These are phyloP conservation scores for Hymenopus coronatus DNA, from an alignment of 2,888 invertebrate genomes.

Conservation along the genomic window DNA sequence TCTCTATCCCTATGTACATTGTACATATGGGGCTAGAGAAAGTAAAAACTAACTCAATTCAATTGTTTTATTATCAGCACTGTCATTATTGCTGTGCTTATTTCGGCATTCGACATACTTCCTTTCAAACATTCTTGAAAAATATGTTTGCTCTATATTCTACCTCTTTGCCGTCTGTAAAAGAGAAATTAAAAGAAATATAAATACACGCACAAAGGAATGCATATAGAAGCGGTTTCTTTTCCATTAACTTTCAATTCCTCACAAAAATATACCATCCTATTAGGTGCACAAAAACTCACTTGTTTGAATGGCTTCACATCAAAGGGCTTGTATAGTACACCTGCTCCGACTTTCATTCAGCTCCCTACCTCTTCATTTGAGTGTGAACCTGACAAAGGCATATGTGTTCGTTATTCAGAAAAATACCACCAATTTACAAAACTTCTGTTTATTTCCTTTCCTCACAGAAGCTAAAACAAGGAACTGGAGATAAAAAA, in stretches of 20 bases:
- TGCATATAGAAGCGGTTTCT: not conserved
- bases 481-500: not conserved
- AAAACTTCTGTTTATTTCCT: not conserved
- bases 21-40: too few relatives aligned
- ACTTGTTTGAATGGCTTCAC: not conserved
- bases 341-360: too few relatives aligned
- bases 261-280: not conserved
- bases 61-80: too few relatives aligned
- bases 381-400: not conserved
- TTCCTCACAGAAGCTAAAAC: not conserved
- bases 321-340: not conserved
- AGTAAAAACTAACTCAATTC: too few relatives aligned
- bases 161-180: not conserved
- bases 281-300: not conserved
- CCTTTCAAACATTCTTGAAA: too few relatives aligned
- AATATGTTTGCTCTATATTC: not conserved
- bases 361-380: not conserved
- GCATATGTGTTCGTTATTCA: not conserved
- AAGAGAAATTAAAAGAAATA: not conserved
- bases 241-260: not conserved
- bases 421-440: not conserved
- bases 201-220: not conserved
- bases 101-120: too few relatives aligned
- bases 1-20: too few relatives aligned
- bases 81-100: too few relatives aligned